Base-by-base conservation (phyloP, 2,888 invertebrate species). In the Escarpia spicata region DNA sequence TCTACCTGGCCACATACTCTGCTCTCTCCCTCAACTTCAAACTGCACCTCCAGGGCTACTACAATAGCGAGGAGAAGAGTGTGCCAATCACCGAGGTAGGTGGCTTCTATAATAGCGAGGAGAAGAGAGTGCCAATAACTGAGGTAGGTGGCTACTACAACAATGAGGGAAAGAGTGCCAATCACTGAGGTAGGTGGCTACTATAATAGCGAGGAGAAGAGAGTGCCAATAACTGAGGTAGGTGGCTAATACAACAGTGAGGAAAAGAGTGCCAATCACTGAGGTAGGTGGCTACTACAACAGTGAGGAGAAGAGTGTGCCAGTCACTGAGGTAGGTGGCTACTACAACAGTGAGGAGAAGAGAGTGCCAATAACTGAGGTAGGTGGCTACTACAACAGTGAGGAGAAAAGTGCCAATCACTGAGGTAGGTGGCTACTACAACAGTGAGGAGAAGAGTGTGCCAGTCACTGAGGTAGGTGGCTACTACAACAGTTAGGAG, bases 1-100 rank as follows among this genome's bases (percentile, higher is more conserved):
- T 99, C 90, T 99, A 99, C 96, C 97, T 99, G 94, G 98, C 99
- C 0, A 98, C 98, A 0, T 98, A 98, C 96, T 98, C 98, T 0
- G 98, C 98, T 0, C 96, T 99, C 43, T 96, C 98, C 91, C 97
- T 99, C 0, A 98, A 98, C 95, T 97, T 98, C 93, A 98, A 98
- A 95, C 97, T 99, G 43, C 97, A 98, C 92, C 97, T 98, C 93
- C 97, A 97, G 90, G 98, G 98, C 92, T 98, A 98, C 96, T 99
- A 98, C 95, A 43, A 92, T 92, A 94, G 94, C 44, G 93, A 93
- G 10, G 94, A 94, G 93, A 94, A 94, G 92, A 94, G 94, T 92
- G 92, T 94, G 96, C 97, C 97, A 2, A 96, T 97, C 58, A 97
- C 97, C 92, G 97, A 97, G 96, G 97, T 97, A 95, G 93, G 94